phyloP scores from a whole-genome alignment of 2,113 vertebrate species.

The Syngnathus scovelli region DNA sequence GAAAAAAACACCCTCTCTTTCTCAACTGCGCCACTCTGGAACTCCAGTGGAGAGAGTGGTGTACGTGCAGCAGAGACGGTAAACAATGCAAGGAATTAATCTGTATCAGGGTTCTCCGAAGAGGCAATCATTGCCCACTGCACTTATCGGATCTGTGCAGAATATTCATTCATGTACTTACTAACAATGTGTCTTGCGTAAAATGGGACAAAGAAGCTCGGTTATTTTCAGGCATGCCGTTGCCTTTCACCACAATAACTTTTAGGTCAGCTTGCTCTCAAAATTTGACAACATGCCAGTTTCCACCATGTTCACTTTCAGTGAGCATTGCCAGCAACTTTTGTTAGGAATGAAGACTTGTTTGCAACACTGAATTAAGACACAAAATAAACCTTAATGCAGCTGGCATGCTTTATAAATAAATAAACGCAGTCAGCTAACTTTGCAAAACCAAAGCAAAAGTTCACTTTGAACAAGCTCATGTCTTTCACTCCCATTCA shows the following conservation, averaged over 20 bases:
- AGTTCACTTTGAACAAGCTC: not conserved
- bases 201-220: not conserved
- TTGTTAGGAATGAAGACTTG: not conserved
- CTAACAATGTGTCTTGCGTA: not conserved
- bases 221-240: not conserved
- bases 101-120: not conserved
- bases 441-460: not conserved
- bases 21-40: conserved; percentile 6
- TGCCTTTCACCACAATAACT: not conserved
- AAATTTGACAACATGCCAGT: conserved; percentile 44
- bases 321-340: not conserved
- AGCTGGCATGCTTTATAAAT: not conserved
- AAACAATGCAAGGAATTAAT: not conserved
- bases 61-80: conserved; percentile 35
- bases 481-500: not conserved
- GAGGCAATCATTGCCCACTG: not conserved
- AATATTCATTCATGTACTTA: not conserved
- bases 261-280: conserved; percentile 41
- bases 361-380: not conserved
- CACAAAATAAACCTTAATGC: not conserved
- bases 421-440: not conserved
- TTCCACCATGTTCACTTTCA: conserved; percentile 48
- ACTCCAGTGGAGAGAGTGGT: not conserved
- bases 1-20: not conserved
- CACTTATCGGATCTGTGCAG: not conserved